Evolutionary conservation across 1,140 invertebrate genomes (phyloP).

Genomic region (Littorina saxatilis): DNA sequence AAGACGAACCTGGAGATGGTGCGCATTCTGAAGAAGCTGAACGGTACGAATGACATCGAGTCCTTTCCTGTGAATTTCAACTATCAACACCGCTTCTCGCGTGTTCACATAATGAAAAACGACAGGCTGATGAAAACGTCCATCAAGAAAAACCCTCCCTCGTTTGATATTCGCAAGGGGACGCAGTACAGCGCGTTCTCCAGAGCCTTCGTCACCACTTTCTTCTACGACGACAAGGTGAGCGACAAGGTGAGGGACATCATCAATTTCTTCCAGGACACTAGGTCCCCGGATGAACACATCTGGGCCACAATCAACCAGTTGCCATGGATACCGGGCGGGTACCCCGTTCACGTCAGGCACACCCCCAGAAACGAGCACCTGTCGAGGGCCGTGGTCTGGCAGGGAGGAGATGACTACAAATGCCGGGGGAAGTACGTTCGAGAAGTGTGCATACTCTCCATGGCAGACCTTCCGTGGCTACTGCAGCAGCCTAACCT

Average conservation of each 20-base stretch:
- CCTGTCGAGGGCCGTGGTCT: slow-evolving; percentile 20
- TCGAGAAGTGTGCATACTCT: slow-evolving; percentile 11
- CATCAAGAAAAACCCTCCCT: slow-evolving; percentile 44
- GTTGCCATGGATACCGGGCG: slow-evolving; percentile 55
- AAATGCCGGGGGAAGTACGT: slow-evolving; percentile 18
- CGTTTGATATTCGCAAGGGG: slow-evolving; percentile 53
- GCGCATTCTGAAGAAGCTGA: slow-evolving; percentile 53
- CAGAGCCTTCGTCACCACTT: slow-evolving; percentile 54
- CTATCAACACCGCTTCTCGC: slow-evolving; percentile 40
- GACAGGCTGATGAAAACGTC: slow-evolving; percentile 45
- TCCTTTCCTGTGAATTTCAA: slow-evolving; percentile 43
- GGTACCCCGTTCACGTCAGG: slow-evolving; percentile 44
- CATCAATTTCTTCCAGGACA: slow-evolving; percentile 55
- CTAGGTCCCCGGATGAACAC: slow-evolving; percentile 59
- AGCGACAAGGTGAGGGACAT: slow-evolving; percentile 49
- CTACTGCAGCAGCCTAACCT: slow-evolving; percentile 57
- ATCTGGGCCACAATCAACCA: slow-evolving; percentile 58
- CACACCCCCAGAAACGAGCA: slow-evolving; percentile 44
- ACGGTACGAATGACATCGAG: slow-evolving; percentile 66
- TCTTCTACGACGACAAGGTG: slow-evolving; percentile 51
- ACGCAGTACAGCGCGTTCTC: slow-evolving; percentile 59
- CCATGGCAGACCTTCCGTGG: slow-evolving; percentile 62
- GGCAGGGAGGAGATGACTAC: slow-evolving; percentile 30
- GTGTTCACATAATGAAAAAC: slow-evolving; percentile 28
- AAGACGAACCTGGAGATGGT: slow-evolving; percentile 68